Conservation (phyloP, 2,113 vertebrate species). For the Amblyopsis rosae region DNA sequence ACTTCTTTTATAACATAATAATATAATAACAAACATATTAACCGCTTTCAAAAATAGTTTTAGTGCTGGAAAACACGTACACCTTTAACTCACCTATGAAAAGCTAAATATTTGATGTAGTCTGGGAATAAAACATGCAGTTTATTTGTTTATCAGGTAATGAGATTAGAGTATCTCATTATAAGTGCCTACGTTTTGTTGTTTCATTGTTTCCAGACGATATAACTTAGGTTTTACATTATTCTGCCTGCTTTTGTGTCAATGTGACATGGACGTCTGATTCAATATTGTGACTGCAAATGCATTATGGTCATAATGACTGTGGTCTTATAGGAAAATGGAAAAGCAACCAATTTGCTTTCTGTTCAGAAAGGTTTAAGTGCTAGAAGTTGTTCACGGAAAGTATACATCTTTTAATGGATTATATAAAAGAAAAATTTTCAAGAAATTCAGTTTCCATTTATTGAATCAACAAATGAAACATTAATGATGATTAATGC, state of each 20-base stretch:
- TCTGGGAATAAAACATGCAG: slow-evolving; percentile 18
- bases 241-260: slow-evolving; percentile 51
- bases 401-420: slow-evolving; percentile 11
- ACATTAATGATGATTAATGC: too few relatives aligned
- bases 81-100: slow-evolving; percentile 25
- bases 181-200: slow-evolving; percentile 16
- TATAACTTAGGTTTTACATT: slow-evolving; percentile 49
- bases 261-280: slow-evolving; percentile 30
- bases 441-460: too few relatives aligned
- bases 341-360: slow-evolving; percentile 21
- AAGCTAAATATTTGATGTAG: slow-evolving; percentile 43
- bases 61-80: not conserved
- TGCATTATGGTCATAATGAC: slow-evolving; percentile 56
- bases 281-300: slow-evolving; percentile 20
- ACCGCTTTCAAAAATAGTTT: too few relatives aligned
- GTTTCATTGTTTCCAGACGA: slow-evolving; percentile 39
- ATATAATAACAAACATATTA: too few relatives aligned
- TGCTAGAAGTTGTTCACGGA: slow-evolving; percentile 32
- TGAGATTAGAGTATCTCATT: slow-evolving; percentile 48
- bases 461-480: too few relatives aligned
- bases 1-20: too few relatives aligned
- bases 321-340: slow-evolving; percentile 34
- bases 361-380: slow-evolving; percentile 16
- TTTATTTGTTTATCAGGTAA: slow-evolving; percentile 38
- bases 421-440: too few relatives aligned